These are phyloP conservation scores for Anser cygnoides DNA, from an alignment of 2,113 vertebrate species.

Conservation along the genomic window DNA sequence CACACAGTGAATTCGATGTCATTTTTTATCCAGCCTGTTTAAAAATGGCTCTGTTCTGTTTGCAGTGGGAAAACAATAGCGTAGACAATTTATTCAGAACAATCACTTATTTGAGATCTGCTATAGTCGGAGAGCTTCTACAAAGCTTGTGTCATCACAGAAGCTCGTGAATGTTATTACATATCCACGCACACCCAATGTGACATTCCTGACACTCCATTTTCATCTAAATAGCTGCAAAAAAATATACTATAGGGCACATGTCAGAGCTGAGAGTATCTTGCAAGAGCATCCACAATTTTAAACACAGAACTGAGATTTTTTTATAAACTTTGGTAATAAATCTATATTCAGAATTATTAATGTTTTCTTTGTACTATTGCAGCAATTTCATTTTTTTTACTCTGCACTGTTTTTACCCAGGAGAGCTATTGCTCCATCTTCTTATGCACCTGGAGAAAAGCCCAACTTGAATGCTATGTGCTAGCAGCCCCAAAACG, in stretches of 20 bases:
- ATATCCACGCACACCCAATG: not conserved
- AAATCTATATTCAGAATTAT: not conserved
- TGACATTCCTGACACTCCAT: not conserved
- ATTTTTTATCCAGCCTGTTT: slow-evolving; percentile 29
- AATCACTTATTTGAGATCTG: slow-evolving; percentile 36
- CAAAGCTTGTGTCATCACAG: not conserved
- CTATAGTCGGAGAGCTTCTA: slow-evolving; percentile 8
- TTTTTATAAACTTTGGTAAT: not conserved
- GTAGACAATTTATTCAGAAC: slow-evolving; percentile 39
- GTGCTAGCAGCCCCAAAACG: not conserved
- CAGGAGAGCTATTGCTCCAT: not conserved
- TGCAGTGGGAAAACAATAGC: slow-evolving; percentile 25
- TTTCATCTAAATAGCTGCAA: not conserved
- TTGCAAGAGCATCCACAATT: not conserved
- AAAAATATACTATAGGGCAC: not conserved
- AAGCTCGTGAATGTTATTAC: slow-evolving; percentile 2
- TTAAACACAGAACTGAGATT: not conserved
- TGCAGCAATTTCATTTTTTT: not conserved
- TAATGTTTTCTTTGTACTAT: not conserved
- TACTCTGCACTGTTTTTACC: not conserved
- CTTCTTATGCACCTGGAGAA: not conserved
- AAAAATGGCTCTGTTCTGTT: slow-evolving; percentile 43
- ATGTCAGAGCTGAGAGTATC: not conserved
- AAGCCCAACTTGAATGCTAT: not conserved
- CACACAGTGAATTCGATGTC: not conserved